Evolutionary conservation across 2,888 invertebrate species (phyloP).

Genomic region (Melinaea marsaeus): DNA sequence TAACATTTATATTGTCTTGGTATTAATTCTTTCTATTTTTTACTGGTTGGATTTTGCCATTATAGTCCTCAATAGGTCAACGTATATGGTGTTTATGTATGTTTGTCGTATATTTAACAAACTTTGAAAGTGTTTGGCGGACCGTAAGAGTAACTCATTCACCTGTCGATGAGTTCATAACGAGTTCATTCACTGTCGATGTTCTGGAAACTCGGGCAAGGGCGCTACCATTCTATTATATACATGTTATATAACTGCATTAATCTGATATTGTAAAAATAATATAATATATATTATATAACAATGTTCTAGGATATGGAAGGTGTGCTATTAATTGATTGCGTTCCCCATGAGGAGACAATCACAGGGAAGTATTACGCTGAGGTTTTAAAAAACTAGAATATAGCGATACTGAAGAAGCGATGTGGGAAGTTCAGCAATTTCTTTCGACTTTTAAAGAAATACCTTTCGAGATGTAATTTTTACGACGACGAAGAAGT

Average conservation of each 20-base stretch:
- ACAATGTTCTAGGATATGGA: not conserved
- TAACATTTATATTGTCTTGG: no score
- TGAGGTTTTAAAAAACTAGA: no score
- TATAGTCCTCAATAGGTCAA: slow-evolving; percentile 24
- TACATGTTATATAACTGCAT: slow-evolving; percentile 11
- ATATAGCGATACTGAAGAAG: no score
- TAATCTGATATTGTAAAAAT: not conserved
- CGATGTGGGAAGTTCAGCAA: no score
- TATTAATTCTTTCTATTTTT: no score
- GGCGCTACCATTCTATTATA: slow-evolving; percentile 45
- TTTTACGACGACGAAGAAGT: no score
- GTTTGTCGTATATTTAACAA: slow-evolving; percentile 37
- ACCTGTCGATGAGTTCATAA: slow-evolving; percentile 56
- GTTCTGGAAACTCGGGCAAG: slow-evolving; percentile 71
- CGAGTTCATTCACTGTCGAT: slow-evolving; percentile 56
- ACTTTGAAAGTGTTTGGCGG: slow-evolving; percentile 66
- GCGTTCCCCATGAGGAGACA: no score
- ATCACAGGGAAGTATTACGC: no score
- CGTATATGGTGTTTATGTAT: slow-evolving; percentile 29
- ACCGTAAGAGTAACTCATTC: slow-evolving; percentile 52
- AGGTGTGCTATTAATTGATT: no score
- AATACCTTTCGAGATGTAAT: no score
- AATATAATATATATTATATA: no score
- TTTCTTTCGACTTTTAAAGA: no score
- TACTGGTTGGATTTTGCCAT: slow-evolving; percentile 36